Percentiles rank a stretch among this genome's conserved stretches.
Evolutionary conservation across 2,113 vertebrate genomes (phyloP).

Genomic region (Sinocyclocheilus anophthalmus): DNA sequence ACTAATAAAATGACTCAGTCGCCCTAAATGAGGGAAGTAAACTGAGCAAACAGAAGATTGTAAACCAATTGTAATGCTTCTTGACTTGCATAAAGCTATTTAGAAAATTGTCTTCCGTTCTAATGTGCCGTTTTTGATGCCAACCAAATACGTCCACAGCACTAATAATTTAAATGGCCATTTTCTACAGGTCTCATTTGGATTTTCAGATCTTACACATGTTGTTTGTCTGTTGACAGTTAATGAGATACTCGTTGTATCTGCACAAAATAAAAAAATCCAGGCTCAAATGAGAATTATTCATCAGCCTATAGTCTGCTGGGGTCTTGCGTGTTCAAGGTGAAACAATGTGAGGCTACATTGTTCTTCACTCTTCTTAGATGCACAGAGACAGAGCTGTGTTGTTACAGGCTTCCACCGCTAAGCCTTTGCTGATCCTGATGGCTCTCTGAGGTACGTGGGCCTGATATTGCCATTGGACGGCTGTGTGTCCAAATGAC

Average conservation of each 20-base stretch:
- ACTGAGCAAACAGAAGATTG: conserved; percentile 68
- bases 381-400: conserved; percentile 60
- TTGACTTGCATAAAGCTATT: conserved; percentile 69
- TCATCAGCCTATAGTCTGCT: conserved; percentile 67
- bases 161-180: conserved; percentile 43
- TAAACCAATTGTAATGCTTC: conserved; percentile 70
- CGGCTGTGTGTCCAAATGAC: conserved; percentile 64
- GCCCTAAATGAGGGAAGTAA: conserved; percentile 70
- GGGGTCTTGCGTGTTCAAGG: conserved; percentile 64
- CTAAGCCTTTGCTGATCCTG: conserved; percentile 75
- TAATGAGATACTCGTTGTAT: conserved; percentile 42
- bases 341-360: conserved; percentile 59
- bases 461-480: conserved; percentile 72
- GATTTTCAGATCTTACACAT: conserved; percentile 29
- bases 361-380: conserved; percentile 54
- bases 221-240: conserved; percentile 46
- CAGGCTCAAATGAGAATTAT: conserved; percentile 66
- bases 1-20: conserved; percentile 74
- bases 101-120: conserved; percentile 63
- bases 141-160: conserved; percentile 16
- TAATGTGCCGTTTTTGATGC: conserved; percentile 60
- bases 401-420: conserved; percentile 64
- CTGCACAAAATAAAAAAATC: conserved; percentile 44
- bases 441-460: conserved; percentile 69
- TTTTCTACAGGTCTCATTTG: conserved; percentile 28